phyloP scores from a whole-genome alignment of 2,888 invertebrate genomes.

The Bombylius discolor region DNA sequence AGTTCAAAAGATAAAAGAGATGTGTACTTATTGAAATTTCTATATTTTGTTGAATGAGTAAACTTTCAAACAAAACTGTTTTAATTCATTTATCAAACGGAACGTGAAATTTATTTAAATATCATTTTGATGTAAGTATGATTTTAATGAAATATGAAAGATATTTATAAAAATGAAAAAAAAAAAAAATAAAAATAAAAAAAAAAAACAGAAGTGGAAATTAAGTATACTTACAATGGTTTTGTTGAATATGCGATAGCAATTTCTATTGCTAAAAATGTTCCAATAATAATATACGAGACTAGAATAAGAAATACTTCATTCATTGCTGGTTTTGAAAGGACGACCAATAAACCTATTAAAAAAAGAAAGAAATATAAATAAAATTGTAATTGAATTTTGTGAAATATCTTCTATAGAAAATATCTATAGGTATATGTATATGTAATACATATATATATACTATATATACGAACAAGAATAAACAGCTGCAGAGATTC shows the following conservation, averaged over 20 bases:
- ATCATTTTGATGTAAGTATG: no score
- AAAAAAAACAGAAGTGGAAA: not conserved
- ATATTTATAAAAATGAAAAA: not conserved
- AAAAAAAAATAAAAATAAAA: not conserved
- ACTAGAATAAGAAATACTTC: conserved; percentile 75
- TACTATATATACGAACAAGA: conserved; percentile 37
- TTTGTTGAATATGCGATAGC: conserved; percentile 40
- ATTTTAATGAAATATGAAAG: no score
- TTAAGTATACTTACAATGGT: conserved; percentile 27
- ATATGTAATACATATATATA: not conserved
- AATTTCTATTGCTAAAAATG: conserved; percentile 62
- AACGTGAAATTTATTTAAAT: no score
- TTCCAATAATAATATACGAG: conserved; percentile 68
- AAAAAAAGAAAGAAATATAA: not conserved
- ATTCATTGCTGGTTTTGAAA: conserved; percentile 74
- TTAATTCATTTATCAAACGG: no score
- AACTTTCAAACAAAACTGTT: no score
- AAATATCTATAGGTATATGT: no score
- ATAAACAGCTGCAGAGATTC: conserved; percentile 41
- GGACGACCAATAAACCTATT: conserved; percentile 53
- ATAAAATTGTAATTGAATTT: no score
- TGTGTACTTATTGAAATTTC: not conserved
- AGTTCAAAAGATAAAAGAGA: not conserved
- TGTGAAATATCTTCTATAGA: no score
- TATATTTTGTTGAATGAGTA: no score